Conservation (phyloP, 2,113 vertebrate species). For the Elgaria multicarinata region DNA sequence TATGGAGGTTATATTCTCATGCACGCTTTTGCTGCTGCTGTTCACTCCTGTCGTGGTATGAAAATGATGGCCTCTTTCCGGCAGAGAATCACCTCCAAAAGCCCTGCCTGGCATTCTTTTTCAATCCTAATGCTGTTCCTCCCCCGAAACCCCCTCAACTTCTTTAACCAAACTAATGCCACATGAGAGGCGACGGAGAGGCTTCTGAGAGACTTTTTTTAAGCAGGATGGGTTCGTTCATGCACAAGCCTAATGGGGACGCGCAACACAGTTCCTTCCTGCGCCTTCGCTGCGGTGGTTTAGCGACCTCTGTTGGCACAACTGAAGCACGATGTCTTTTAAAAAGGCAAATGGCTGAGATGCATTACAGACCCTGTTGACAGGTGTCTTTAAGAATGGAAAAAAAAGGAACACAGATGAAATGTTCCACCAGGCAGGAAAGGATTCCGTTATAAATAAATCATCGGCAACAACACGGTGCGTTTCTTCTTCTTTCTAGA, state of each 20-base stretch:
- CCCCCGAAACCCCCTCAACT: neutral
- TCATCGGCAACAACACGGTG: neutral
- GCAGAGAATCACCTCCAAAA: neutral
- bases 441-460: neutral
- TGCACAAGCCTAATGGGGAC: neutral
- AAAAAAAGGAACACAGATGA: neutral
- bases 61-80: neutral
- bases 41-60: neutral
- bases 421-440: slow-evolving; percentile 21
- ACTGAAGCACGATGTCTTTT: slow-evolving; percentile 42
- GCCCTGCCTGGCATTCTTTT: neutral
- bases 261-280: slow-evolving; percentile 19
- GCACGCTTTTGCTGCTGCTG: neutral
- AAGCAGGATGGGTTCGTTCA: slow-evolving; percentile 16
- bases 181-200: neutral
- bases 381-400: slow-evolving; percentile 25
- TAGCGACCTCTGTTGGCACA: slow-evolving; percentile 75
- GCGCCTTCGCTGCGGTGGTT: slow-evolving; percentile 56
- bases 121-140: fast-evolving
- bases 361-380: neutral
- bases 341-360: neutral
- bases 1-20: neutral
- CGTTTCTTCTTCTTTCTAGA: slow-evolving; percentile 10
- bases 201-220: neutral
- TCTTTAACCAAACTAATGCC: slow-evolving; percentile 19